Conservation (phyloP, 2,888 invertebrate species). For the Callyntrura guangdongensis region DNA sequence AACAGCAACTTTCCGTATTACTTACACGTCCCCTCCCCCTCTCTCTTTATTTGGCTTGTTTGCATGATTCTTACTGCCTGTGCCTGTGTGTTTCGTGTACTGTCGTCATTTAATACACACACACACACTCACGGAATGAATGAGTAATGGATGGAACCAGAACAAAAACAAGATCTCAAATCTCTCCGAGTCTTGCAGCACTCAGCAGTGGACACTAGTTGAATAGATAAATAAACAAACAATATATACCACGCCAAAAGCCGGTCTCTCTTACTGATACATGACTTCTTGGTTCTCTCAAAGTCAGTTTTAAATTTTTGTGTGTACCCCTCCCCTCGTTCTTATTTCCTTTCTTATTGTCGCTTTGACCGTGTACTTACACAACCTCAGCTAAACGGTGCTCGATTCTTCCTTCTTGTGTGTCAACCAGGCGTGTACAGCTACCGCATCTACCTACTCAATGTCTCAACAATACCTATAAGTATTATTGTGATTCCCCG, state of each 20-base stretch:
- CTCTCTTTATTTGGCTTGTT: no score
- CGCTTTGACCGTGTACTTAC: background rate
- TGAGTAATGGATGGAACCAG: conserved; percentile 75
- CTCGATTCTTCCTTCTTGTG: conserved; percentile 4
- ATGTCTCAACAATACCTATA: background rate
- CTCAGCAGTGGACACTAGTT: conserved; percentile 12
- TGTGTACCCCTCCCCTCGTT: background rate
- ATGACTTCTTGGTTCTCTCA: background rate
- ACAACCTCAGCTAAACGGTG: background rate
- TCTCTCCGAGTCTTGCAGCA: conserved; percentile 3
- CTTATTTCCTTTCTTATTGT: conserved; percentile 44
- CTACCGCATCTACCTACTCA: conserved; percentile 2
- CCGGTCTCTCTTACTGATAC: background rate
- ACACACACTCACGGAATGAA: conserved; percentile 54
- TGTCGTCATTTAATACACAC: background rate
- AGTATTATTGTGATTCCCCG: conserved; percentile 19
- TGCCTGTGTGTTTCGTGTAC: background rate
- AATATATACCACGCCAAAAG: background rate
- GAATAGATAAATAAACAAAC: conserved; percentile 51
- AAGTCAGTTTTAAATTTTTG: background rate
- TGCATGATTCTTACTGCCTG: background rate
- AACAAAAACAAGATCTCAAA: conserved; percentile 72
- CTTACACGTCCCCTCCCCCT: no score
- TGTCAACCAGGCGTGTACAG: background rate
- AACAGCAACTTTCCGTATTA: conserved; percentile 13